Evolutionary conservation across 2,888 invertebrate species (phyloP), one percentile per base, ranked within the genome.

Genomic region (Autographa pulchrina): DNA sequence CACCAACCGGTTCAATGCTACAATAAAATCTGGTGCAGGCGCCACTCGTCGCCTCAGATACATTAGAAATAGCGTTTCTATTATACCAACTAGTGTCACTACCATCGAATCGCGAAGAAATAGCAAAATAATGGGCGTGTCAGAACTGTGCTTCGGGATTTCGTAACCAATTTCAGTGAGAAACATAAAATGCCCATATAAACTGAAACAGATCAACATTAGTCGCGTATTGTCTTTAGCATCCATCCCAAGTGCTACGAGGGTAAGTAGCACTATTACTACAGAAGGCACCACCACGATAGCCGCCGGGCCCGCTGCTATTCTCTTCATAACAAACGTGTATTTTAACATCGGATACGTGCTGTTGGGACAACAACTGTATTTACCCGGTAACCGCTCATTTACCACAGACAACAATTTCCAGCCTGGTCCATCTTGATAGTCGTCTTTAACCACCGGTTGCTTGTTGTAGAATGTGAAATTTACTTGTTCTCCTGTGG

Each of bases 401-500:
- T 94, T 89, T 0, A 87, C 88, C 0, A 96, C 91, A 0, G 92
- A 86, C 41, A 95, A 74, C 56, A 97, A 85, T 62, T 96, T 92
- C 97, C 97, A 97, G 62, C 96, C 96, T 0, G 96, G 96, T 32
- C 96, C 97, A 56, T 95, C 91, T 70, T 94, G 91, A 72, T 94
- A 96, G 70, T 96, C 96, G 0, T 93, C 92, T 68, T 93, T 84
- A 1, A 91, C 86, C 7, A 96, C 89, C 77, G 96, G 91, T 2
- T 87, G 79, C 52, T 67, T 84, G 18, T 84, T 69, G 79, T 90
- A 92, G 79, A 90, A 96, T 67, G 91, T 94, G 67, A 94, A 96
- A 83, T 96, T 96, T 0, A 97, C 90, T 86, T 97, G 97, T 89
- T 97, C 97, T 0, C 97, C 97, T 6, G 96, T 96, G 80, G 97